Percentiles rank a stretch among this genome's conserved stretches.
These are phyloP conservation scores for Aphidoletes aphidimyza DNA, from an alignment of 2,888 invertebrate species.

Conservation along the genomic window DNA sequence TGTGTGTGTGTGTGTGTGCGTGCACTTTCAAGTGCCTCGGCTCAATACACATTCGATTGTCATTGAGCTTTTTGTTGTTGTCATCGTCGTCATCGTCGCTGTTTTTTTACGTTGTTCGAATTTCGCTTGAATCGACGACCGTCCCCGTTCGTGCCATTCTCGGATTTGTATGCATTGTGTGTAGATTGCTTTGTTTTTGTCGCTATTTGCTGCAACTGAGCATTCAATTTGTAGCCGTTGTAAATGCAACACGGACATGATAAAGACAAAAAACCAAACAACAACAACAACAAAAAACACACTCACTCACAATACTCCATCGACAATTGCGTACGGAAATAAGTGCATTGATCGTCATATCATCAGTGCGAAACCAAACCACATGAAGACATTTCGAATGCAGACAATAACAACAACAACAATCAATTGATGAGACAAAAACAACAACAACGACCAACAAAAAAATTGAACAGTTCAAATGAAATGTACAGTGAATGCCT, in stretches of 20 bases:
- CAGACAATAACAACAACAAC: background rate
- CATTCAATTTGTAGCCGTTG: constrained; percentile 8
- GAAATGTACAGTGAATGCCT: background rate
- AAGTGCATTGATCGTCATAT: background rate
- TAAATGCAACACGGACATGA: background rate
- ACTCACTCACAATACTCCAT: background rate
- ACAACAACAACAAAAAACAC: too few relatives aligned
- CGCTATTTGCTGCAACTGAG: constrained; percentile 11
- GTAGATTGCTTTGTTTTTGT: background rate
- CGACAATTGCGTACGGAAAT: constrained; percentile 16
- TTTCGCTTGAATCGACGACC: background rate
- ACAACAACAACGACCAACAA: background rate
- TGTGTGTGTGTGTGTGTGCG: too few relatives aligned
- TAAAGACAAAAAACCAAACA: too few relatives aligned
- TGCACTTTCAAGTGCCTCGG: background rate
- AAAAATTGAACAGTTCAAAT: background rate
- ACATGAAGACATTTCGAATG: background rate
- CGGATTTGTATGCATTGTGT: constrained; percentile 28
- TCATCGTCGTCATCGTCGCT: background rate
- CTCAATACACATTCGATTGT: constrained; percentile 6
- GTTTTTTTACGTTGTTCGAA: background rate
- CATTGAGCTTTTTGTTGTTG: too few relatives aligned
- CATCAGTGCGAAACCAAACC: background rate
- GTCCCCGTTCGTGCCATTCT: background rate
- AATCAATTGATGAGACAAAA: background rate